Base-by-base conservation (phyloP, 2,797 vertebrate species). In the Parotocinclus haroldoi region DNA sequence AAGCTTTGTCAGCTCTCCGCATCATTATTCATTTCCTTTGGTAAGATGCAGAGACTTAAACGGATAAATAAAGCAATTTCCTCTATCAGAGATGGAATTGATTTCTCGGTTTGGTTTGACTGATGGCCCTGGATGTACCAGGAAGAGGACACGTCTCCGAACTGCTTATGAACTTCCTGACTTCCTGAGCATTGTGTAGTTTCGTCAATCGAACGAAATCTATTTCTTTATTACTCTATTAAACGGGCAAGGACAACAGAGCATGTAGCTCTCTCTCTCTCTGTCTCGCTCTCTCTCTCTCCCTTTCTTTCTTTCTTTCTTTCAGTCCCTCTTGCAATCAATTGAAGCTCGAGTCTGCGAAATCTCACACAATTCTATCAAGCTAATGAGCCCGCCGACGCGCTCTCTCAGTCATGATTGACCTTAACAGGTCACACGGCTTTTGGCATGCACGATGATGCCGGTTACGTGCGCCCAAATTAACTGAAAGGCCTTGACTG, bases 141-240 rank as follows among this genome's bases (percentile, higher is more conserved):
- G 74, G 68, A 74, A 74, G 71, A 65, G 63, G 63, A 65, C 66
- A 66, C 45, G 71, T 76, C 76, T 74, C 71, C 44, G 50, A 75
- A 71, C 65, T 46, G 39, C 68, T 73, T 73, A 77, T 74, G 62
- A 76, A 74, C 76, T 76, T 69, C 62, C 69, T 66, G 75, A 71
- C 73, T 75, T 66, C 50, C 61, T 63, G 72, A 69, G 73, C 58
- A 48, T 66, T 70, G 46, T 38, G 48, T 75, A 69, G 63, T 66
- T 69, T 63, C 56, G 52, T 59, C 65, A 71, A 78, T 75, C 69
- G 73, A 51, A 71, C 73, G 56, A 71, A 69, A 76, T 76, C 71
- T 71, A 68, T 69, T 70, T 66, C 53, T 71, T 61, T 64, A 71
- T 73, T 73, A 76, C 53, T 71, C 65, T 64, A 71, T 73, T 73